Conservation (phyloP, 2,888 invertebrate genomes). For the Diaprepes abbreviatus region DNA sequence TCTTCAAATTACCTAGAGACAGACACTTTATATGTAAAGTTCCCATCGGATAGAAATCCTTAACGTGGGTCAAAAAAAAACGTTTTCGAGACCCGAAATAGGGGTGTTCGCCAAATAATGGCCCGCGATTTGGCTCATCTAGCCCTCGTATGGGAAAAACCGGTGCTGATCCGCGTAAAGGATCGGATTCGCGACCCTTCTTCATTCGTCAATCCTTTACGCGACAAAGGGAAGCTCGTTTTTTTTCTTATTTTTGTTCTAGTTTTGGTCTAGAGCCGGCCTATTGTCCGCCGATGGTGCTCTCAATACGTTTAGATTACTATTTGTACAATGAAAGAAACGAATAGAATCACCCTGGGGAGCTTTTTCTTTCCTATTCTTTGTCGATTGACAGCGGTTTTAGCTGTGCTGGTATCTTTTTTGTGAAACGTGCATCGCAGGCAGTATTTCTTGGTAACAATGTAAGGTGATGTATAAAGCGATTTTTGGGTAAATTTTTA, state of each 20-base stretch:
- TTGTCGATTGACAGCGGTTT: slow-evolving; percentile 19
- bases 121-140: slow-evolving; percentile 28
- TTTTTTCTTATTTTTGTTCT: slow-evolving; percentile 24
- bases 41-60: slow-evolving; percentile 25
- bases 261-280: slow-evolving; percentile 24
- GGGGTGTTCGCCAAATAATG: slow-evolving; percentile 25
- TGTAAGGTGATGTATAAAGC: too few relatives aligned
- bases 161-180: slow-evolving; percentile 34
- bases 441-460: not conserved
- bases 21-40: slow-evolving; percentile 1
- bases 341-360: slow-evolving; percentile 14
- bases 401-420: not conserved
- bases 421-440: not conserved
- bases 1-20: not conserved
- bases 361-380: slow-evolving; percentile 13
- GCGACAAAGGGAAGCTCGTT: slow-evolving; percentile 26
- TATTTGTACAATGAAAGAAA: slow-evolving; percentile 19
- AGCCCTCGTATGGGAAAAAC: slow-evolving; percentile 36
- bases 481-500: too few relatives aligned
- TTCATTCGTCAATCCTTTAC: slow-evolving; percentile 15
- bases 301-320: slow-evolving; percentile 5
- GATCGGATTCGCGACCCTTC: slow-evolving; percentile 25
- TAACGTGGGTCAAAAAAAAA: slow-evolving; percentile 19
- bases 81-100: slow-evolving; percentile 25
- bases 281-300: slow-evolving; percentile 21